A percentile compares a stretch with the other conserved stretches of the same genome.
Evolutionary conservation across 2,888 invertebrate species (phyloP).

Genomic region (Apodemia hepburni): DNA sequence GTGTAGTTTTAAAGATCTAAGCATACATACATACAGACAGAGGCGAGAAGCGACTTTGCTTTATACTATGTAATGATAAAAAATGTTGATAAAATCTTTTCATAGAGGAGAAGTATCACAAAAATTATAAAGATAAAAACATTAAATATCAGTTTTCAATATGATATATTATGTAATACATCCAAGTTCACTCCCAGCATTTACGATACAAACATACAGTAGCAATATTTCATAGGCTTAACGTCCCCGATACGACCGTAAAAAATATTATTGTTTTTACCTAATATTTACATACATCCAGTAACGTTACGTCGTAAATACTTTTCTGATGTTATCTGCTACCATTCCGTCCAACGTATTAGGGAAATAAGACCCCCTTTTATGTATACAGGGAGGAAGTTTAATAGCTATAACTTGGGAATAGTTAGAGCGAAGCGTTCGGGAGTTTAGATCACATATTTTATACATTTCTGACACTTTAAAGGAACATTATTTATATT

Average conservation of each 20-base stretch:
- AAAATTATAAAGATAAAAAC: neutral
- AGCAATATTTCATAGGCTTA: constrained; percentile 26
- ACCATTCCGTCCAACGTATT: constrained; percentile 46
- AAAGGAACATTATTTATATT: constrained; percentile 17
- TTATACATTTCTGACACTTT: constrained; percentile 17
- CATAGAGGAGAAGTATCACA: too few relatives aligned
- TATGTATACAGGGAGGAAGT: constrained; percentile 51
- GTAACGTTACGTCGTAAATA: constrained; percentile 51
- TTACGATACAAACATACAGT: constrained; percentile 13
- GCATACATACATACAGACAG: too few relatives aligned
- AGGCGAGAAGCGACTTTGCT: too few relatives aligned
- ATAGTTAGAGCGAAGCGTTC: constrained; percentile 31
- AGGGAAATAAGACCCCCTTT: constrained; percentile 58
- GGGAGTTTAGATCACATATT: constrained; percentile 26
- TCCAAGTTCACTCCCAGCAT: constrained; percentile 6
- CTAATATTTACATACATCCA: constrained; percentile 36
- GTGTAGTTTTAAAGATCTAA: too few relatives aligned
- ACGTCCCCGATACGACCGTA: constrained; percentile 27
- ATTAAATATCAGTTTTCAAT: constrained; percentile 8
- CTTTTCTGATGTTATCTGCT: constrained; percentile 35
- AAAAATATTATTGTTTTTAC: constrained; percentile 36
- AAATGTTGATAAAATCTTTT: too few relatives aligned
- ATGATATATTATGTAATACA: constrained; percentile 5
- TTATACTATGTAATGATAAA: too few relatives aligned
- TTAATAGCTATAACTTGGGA: constrained; percentile 47